Conservation (phyloP, 2,797 vertebrate species). For the Delichon dasypus region DNA sequence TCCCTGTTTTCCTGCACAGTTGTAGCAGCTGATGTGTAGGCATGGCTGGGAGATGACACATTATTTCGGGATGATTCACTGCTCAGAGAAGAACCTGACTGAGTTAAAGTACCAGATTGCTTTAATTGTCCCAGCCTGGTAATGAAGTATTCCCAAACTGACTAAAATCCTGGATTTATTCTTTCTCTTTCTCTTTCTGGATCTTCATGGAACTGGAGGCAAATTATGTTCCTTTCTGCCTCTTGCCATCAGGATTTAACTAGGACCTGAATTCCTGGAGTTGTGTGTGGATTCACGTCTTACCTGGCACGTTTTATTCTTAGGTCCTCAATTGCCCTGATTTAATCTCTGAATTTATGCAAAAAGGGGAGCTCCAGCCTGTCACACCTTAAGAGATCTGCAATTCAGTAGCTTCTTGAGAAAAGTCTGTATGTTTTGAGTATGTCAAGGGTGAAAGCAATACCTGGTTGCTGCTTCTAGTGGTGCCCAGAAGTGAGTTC, state of each 20-base stretch:
- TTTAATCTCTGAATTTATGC: neutral
- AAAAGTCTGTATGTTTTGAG: fast-evolving
- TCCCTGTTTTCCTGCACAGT: constrained; percentile 34
- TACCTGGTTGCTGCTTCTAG: neutral
- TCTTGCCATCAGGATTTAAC: neutral
- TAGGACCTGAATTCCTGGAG: neutral
- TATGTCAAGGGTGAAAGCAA: neutral
- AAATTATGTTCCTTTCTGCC: neutral
- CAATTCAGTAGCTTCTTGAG: neutral
- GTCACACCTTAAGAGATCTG: neutral
- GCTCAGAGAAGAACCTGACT: constrained; percentile 25
- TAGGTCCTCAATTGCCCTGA: neutral
- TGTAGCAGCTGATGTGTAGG: constrained; percentile 70
- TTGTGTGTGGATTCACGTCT: neutral
- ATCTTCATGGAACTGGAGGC: neutral
- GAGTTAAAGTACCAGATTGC: constrained; percentile 53
- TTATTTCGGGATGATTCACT: constrained; percentile 50
- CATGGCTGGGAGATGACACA: constrained; percentile 61
- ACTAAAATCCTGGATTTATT: neutral
- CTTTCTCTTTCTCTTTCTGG: neutral
- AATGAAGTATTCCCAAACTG: constrained; percentile 29
- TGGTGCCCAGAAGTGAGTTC: neutral
- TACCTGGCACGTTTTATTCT: neutral
- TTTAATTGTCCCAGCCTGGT: constrained; percentile 43
- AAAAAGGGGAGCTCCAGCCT: neutral